Evolutionary conservation across 2,888 invertebrate species (phyloP), one percentile per base, ranked within the genome.

Genomic region (Heterodera filipjevi): DNA sequence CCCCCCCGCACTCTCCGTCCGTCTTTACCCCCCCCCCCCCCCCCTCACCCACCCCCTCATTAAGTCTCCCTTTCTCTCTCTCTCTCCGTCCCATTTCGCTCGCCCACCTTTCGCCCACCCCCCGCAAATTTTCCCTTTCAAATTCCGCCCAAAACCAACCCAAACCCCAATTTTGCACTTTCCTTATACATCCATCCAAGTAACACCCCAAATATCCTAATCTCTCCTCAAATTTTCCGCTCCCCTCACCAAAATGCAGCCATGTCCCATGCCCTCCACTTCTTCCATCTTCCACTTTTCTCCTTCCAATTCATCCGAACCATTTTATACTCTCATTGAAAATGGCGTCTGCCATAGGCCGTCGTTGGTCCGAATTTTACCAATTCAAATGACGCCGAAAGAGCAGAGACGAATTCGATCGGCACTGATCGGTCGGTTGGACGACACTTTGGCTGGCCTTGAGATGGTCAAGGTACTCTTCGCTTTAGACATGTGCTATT

Each of bases 391-490:
- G 2, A 16, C 32, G 33, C 33, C 68, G 3, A 68, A 22, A 32
- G 2, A 19, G 19, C 68, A 30, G 33, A 14, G 14, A 32, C 32
- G 33, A 30, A 33, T 68, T 22, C 12, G 22, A 32, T 68, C 68
- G 16, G 33, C 35, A 35, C 32, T 66, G 68, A 46, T 75, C 66
- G 32, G 44, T 59, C 64, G 33, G n/a, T 35, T 75, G 59, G 75
- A 75, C 68, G 59, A 75, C 10, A 66, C 75, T 5, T 59, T 75
- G 33, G 39, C 66, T 14, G 66, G 44, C 53, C 68, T 75, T 44
- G 59, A 75, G 68, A 53, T 59, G 66, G 27, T 75, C 68, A 75
- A 75, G 75, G 75, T 75, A 75, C 8, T 35, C 22, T 35, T 27
- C n/a, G 27, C 5, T 27, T 59, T 59, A 10, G 0, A 2, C 6